Conservation (phyloP, 1,140 invertebrate genomes). For the Apis laboriosa region DNA sequence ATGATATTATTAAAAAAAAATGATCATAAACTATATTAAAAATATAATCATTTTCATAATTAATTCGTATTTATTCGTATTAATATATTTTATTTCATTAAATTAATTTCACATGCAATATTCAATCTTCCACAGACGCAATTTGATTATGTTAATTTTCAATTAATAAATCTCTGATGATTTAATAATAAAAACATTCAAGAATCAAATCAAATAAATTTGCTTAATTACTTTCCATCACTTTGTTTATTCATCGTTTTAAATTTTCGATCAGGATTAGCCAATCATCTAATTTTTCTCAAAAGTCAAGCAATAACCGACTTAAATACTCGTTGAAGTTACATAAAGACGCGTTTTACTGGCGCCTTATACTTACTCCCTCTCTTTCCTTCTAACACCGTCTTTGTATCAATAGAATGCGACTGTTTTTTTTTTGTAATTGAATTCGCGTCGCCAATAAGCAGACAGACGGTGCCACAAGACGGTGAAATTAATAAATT, state of each 20-base stretch:
- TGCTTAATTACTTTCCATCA: background rate
- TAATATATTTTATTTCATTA: background rate
- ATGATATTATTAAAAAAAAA: too few relatives aligned
- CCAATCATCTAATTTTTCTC: slow-evolving; percentile 6
- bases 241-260: background rate
- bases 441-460: slow-evolving; percentile 41
- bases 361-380: slow-evolving; percentile 62
- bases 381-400: slow-evolving; percentile 38
- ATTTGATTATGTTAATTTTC: too few relatives aligned
- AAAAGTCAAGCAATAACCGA: slow-evolving; percentile 37
- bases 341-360: slow-evolving; percentile 69
- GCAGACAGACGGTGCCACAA: slow-evolving; percentile 1
- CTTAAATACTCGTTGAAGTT: slow-evolving; percentile 68
- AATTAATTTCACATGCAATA: background rate
- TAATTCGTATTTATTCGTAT: background rate
- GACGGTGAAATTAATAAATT: slow-evolving; percentile 22
- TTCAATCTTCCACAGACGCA: background rate
- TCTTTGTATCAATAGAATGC: slow-evolving; percentile 45
- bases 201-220: too few relatives aligned
- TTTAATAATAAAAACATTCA: too few relatives aligned
- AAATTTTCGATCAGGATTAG: background rate
- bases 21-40: background rate
- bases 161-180: too few relatives aligned
- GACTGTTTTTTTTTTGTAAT: slow-evolving; percentile 42
- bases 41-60: background rate